Evolutionary conservation across 2,888 invertebrate species (phyloP), one percentile per base, ranked within the genome.

Genomic region (Shargacucullia verbasci): DNA sequence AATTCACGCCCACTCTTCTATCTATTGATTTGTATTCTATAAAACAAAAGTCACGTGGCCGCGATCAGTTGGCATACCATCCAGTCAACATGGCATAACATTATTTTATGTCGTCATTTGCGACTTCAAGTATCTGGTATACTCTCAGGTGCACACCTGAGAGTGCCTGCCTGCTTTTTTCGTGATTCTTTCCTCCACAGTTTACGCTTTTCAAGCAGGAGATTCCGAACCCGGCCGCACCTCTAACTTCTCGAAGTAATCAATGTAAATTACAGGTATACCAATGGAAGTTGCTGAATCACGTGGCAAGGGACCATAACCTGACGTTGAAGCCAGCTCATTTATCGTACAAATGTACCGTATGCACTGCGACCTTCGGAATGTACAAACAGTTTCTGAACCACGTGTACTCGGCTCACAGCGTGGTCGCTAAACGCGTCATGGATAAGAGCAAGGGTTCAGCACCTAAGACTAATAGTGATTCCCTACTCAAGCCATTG

Each of bases 321-420:
- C 96, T 98, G 95, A 97, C 97, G 33, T 90, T 99, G 71, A 98
- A 98, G 85, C 98, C 98, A 15, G 98, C 98, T 34, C 98, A 98
- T 88, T 94, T 98, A 55, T 98, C 98, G 29, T 98, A 98, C 95
- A 98, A 98, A 90, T 98, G 98, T 90, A 98, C 98, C 10, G 98
- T 98, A 27, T 98, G 98, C 88, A 98, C 98, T 35, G 98, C 98
- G 20, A 98, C 98, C 2, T 98, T 98, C 84, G 98, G 98, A 79
- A 98, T 98, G 97, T 98, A 98, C 95, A 98, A 98, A 91, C 97
- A 98, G 82, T 98, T 98, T 80, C 98, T 98, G 86, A 98, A 97
- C 86, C 98, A 98, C 87, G 98, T 98, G 6, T 98, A 98, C 84
- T 98, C 98, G 35, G 98, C 98, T 14, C 98, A 98, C 83, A 98